Percentiles rank a stretch among this genome's conserved stretches.
Evolutionary conservation across 2,888 invertebrate genomes (phyloP).

Genomic region (Lobophora halterata): DNA sequence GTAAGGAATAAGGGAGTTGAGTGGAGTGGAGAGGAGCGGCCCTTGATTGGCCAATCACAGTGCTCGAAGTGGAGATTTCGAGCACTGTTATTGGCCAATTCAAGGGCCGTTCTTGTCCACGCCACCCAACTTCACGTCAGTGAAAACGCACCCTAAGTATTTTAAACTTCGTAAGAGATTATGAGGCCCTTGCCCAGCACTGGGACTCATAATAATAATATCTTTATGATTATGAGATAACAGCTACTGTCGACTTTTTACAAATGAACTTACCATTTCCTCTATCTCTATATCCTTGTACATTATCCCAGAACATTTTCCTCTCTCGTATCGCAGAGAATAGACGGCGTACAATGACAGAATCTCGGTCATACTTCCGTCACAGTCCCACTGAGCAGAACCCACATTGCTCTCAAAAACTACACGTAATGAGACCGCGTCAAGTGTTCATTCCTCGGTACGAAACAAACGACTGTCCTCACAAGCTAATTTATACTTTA

Average conservation of each 20-base stretch:
- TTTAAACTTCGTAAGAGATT: too few species aligned
- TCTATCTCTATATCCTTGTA: conserved; percentile 2
- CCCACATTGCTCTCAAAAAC: conserved; percentile 42
- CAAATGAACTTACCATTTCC: conserved; percentile 3
- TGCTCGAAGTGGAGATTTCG: too few species aligned
- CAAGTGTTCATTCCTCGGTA: conserved; percentile 40
- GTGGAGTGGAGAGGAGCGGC: too few species aligned
- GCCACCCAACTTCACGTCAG: too few species aligned
- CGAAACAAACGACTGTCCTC: conserved; percentile 32
- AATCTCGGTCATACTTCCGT: conserved; percentile 38
- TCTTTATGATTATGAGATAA: too few species aligned
- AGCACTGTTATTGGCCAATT: too few species aligned
- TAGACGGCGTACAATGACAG: conserved; percentile 37
- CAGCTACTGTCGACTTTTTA: background rate
- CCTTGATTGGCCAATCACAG: too few species aligned
- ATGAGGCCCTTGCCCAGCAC: too few species aligned
- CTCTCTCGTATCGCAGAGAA: conserved; percentile 23
- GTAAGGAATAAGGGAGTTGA: too few species aligned
- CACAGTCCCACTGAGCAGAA: conserved; percentile 31
- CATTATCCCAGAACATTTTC: conserved; percentile 9
- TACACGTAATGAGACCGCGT: conserved; percentile 48
- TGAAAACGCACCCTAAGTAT: too few species aligned
- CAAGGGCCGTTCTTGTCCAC: too few species aligned
- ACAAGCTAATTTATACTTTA: conserved; percentile 31
- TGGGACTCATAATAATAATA: too few species aligned